Conservation (phyloP, 1,140 invertebrate species). For the Cryptotermes secundus region DNA sequence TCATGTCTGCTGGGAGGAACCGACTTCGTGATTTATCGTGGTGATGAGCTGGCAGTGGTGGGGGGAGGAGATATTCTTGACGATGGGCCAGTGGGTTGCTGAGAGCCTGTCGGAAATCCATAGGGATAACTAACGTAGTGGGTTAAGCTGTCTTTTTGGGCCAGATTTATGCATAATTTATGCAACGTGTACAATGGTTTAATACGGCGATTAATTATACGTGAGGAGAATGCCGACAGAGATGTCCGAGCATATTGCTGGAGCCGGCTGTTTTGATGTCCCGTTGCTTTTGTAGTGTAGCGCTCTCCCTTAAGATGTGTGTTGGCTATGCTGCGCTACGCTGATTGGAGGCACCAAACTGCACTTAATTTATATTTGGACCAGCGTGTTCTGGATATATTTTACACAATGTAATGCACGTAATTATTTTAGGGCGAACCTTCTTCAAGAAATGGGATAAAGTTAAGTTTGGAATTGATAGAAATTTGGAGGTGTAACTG, state of each 20-base stretch:
- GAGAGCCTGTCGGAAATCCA: background rate
- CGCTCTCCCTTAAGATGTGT: too few relatives aligned
- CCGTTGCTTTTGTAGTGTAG: too few relatives aligned
- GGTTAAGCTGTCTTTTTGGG: background rate
- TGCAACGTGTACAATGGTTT: background rate
- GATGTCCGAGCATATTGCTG: background rate
- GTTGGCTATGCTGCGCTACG: too few relatives aligned
- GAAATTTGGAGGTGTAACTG: too few relatives aligned
- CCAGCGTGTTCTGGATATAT: too few relatives aligned
- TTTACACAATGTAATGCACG: too few relatives aligned
- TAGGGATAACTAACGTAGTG: background rate
- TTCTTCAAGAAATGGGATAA: too few relatives aligned
- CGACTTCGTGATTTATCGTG: background rate
- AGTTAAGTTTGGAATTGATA: too few relatives aligned
- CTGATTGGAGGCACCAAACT: too few relatives aligned
- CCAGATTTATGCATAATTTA: background rate
- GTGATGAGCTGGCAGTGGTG: background rate
- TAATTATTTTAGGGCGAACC: too few relatives aligned
- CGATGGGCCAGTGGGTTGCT: background rate
- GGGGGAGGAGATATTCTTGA: background rate
- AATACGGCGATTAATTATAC: conserved; percentile 2
- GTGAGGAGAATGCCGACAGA: background rate
- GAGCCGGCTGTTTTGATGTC: too few relatives aligned
- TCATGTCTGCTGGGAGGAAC: background rate
- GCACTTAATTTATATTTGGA: too few relatives aligned